Evolutionary conservation across 1,140 invertebrate species (phyloP), one percentile per base, ranked within the genome.

Genomic region (Leptinotarsa texana): DNA sequence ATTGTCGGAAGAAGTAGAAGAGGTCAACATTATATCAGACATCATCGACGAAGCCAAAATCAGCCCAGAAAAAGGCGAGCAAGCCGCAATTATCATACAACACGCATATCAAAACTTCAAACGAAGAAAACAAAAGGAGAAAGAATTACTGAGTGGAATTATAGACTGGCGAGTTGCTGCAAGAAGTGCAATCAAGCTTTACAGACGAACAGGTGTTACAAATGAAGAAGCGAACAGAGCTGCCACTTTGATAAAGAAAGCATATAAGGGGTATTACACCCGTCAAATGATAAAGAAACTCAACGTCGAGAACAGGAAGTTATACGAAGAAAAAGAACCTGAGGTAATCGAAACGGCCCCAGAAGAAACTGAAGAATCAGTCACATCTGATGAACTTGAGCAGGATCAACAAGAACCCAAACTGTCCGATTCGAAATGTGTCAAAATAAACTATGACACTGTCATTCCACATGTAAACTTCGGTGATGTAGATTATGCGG

Each of bases 161-260:
- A 74, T 88, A 63, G 86, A 87, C 67, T 89, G 87, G 87, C 82
- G 87, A 75, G 82, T 83, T 73, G 87, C 87, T 3, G 83, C 85
- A 13, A 76, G 79, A 15, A 87, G 84, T 24, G 87, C 88, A 0
- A 82, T 87, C 66, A 69, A 83, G 13, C 83, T 88, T 33, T 82
- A 88, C 69, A 81, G 81, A 74, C 86, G 85, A 73, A 80, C 84
- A 13, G 86, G 86, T 21, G 84, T 86, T 2, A 83, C 84, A 4
- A 80, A 84, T 49, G 81, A 80, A 68, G 86, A 88, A 77, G 85
- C 86, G 1, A 82, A 83, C 27, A 78, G 83, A 71, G 87, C 87
- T 8, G 84, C 85, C 1, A 82, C 79, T 33, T 65, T 85, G 18
- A 87, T 89, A 72, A 85, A 88, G 73, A 78, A 79, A 57, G 85